Conservation (phyloP, 2,797 vertebrate genomes). For the Echiichthys vipera region DNA sequence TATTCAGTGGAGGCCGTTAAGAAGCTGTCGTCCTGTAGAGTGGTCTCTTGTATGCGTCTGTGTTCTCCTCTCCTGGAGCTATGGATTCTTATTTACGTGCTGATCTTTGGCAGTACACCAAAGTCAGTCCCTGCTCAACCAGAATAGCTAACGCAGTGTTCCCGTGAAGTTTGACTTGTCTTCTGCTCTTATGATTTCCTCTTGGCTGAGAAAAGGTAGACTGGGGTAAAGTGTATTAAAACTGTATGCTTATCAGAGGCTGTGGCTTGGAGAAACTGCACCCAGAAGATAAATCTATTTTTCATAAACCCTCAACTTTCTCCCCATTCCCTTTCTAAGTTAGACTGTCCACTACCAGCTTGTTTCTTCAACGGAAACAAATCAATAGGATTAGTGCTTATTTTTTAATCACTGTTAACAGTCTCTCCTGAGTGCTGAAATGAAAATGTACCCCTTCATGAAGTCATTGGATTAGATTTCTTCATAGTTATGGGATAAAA, state of each 20-base stretch:
- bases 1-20: conserved; percentile 77
- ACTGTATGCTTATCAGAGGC: conserved; percentile 2
- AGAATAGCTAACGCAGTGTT: conserved; percentile 58
- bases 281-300: conserved; percentile 2
- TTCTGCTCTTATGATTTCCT: conserved; percentile 60
- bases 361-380: conserved; percentile 42
- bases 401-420: conserved; percentile 65
- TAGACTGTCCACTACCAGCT: conserved; percentile 10
- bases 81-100: conserved; percentile 85
- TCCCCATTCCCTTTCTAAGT: not conserved
- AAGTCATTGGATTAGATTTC: conserved; percentile 74
- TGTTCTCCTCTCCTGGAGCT: conserved; percentile 78
- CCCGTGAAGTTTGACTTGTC: conserved; percentile 61
- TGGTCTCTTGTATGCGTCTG: conserved; percentile 69
- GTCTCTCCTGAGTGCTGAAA: conserved; percentile 69
- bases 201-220: conserved; percentile 29
- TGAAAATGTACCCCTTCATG: conserved; percentile 71
- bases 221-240: conserved; percentile 29
- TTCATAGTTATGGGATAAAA: conserved; percentile 69
- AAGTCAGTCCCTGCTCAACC: conserved; percentile 66
- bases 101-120: conserved; percentile 80
- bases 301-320: not conserved
- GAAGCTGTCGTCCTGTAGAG: conserved; percentile 74
- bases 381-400: conserved; percentile 40
- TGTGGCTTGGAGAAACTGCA: conserved; percentile 11